Percentiles rank a stretch among this genome's conserved stretches.
phyloP scores from a whole-genome alignment of 2,113 vertebrate species.

The Syngnathus floridae region DNA sequence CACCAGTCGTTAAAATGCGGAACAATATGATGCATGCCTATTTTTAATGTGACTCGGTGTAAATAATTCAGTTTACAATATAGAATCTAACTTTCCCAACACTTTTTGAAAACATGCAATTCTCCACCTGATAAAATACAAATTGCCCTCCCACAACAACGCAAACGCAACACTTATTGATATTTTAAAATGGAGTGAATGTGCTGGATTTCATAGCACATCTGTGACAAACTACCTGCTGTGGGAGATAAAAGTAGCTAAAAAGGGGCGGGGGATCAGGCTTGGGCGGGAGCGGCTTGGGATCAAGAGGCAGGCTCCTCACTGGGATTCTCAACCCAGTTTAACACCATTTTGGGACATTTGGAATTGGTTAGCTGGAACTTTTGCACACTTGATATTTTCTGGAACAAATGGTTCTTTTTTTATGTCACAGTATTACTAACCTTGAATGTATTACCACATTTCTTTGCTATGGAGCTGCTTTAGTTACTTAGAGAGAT shows the following conservation, averaged over 20 bases:
- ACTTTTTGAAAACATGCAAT: neutral
- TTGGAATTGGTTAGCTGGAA: neutral
- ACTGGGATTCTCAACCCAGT: slow-evolving; percentile 3
- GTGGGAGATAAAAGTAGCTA: slow-evolving; percentile 7
- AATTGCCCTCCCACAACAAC: neutral
- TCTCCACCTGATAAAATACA: neutral
- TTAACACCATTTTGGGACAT: slow-evolving; percentile 3
- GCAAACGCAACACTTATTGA: neutral
- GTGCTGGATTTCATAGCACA: neutral
- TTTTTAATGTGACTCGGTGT: no score
- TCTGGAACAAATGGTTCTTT: neutral
- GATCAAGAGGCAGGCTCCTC: slow-evolving; percentile 1
- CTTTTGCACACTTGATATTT: neutral
- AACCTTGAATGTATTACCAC: neutral
- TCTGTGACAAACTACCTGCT: slow-evolving; percentile 9
- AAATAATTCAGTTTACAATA: no score
- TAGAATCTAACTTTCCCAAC: neutral
- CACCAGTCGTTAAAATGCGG: no score
- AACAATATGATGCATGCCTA: no score
- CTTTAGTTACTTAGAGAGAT: neutral
- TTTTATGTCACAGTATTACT: no score
- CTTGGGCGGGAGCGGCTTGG: neutral
- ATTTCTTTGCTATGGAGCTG: neutral
- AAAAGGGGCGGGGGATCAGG: neutral
- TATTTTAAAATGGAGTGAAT: neutral